Evolutionary conservation across 1,140 invertebrate genomes (phyloP), one percentile per base, ranked within the genome.

Genomic region (Drosophila punjabiensis): DNA sequence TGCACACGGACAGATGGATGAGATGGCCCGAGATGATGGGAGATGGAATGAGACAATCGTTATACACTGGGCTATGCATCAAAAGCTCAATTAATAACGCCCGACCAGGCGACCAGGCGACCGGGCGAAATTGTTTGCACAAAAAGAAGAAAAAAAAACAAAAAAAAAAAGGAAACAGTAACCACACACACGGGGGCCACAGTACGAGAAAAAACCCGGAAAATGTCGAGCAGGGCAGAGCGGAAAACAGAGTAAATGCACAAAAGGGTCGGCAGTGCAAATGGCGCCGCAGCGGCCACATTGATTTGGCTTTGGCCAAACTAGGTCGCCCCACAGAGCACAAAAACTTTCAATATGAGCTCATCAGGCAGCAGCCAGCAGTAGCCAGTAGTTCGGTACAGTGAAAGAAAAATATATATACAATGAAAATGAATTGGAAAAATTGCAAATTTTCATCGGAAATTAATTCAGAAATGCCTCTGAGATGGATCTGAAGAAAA

Each of bases 271-370:
- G 79, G 62, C 65, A 89, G 74, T 83, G 84, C 78, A 88, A 88
- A 89, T 89, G 84, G 84, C 84, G 84, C 84, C 84, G 60, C 81
- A 81, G 70, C 77, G 84, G 80, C 85, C 84, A 88, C 84, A 88
- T 88, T 89, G 84, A 88, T 88, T 88, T 88, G 73, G 85, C 78
- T 81, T 88, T 79, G 56, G 65, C 73, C 81, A 73, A 88, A 85
- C 84, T 88, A 89, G 85, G 84, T 88, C 84, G 84, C 60, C 61
- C 76, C 65, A 79, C 58, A 62, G 65, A 87, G 76, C 64, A 77
- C 55, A 88, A 86, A 79, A 85, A 82, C 85, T 88, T 89, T 88
- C 84, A 87, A 87, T 87, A 87, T 87, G 84, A 87, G 84, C 84
- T 87, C 84, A 86, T 86, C 83, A 86, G 66, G 13, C 68, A 71